Evolutionary conservation across 2,888 invertebrate genomes (phyloP).

Genomic region (Leucoptera coffeella): DNA sequence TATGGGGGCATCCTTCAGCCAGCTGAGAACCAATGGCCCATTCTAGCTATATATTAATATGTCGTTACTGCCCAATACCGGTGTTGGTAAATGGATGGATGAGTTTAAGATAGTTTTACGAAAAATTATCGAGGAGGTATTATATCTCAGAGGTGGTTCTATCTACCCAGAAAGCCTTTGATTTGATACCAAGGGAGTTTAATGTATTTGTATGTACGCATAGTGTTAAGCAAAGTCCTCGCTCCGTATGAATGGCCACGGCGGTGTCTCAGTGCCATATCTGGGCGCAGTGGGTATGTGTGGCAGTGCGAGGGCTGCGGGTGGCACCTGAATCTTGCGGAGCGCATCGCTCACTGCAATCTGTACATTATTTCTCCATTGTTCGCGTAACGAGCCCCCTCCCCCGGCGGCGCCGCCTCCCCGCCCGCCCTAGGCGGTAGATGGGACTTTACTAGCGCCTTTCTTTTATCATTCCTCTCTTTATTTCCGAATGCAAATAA

Average conservation of each 20-base stretch:
- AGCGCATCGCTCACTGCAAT: constrained; percentile 55
- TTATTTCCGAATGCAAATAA: constrained; percentile 57
- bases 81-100: no score
- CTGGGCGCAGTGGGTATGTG: no score
- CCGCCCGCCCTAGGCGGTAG: constrained; percentile 45
- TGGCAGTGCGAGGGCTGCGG: constrained; percentile 13
- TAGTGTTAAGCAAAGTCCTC: not conserved
- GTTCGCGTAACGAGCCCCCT: constrained; percentile 52
- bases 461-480: constrained; percentile 54
- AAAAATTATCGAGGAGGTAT: no score
- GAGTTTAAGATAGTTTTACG: no score
- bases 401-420: constrained; percentile 16
- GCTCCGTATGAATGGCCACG: not conserved
- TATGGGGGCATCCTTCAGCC: constrained; percentile 41
- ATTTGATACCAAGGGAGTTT: no score
- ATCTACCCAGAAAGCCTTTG: no score
- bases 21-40: no score
- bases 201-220: not conserved
- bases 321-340: constrained; percentile 47
- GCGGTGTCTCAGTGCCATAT: no score
- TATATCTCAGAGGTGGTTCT: no score
- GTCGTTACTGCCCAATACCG: no score
- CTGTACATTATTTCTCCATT: constrained; percentile 56
- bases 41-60: no score
- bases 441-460: constrained; percentile 52